These are phyloP conservation scores for Chironex yamaguchii DNA, from an alignment of 30 jellyfish, hydroid and myxozoan genomes.

Conservation along the genomic window DNA sequence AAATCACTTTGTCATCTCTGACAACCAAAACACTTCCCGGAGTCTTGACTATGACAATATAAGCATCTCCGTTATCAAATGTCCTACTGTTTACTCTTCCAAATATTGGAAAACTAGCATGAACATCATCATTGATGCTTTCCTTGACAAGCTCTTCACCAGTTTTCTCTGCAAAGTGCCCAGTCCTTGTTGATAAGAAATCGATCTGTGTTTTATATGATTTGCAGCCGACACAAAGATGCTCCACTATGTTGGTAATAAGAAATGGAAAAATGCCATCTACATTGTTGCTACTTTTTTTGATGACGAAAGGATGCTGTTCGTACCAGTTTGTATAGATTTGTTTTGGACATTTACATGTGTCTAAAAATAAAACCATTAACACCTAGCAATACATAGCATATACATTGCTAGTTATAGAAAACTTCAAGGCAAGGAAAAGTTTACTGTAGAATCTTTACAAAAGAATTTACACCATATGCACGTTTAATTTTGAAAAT, in stretches of 20 bases:
- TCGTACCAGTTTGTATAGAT: constrained; percentile 56
- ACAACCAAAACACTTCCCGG: constrained; percentile 70
- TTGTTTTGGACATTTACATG: constrained; percentile 71
- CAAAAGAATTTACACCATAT: too few relatives aligned
- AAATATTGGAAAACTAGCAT: constrained; percentile 67
- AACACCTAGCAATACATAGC: too few relatives aligned
- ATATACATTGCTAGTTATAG: too few relatives aligned
- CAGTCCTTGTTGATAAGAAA: constrained; percentile 35
- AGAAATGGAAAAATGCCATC: constrained; percentile 64
- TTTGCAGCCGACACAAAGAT: constrained; percentile 62
- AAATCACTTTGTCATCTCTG: constrained; percentile 42
- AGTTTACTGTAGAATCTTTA: too few relatives aligned
- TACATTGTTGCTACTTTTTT: background rate
- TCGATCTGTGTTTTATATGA: background rate
- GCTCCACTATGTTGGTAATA: constrained; percentile 32
- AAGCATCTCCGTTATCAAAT: constrained; percentile 41
- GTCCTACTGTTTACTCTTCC: constrained; percentile 53
- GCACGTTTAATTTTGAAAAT: too few relatives aligned
- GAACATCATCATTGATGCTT: constrained; percentile 58
- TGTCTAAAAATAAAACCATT: constrained; percentile 1
- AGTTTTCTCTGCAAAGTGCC: constrained; percentile 61
- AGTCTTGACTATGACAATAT: constrained; percentile 44
- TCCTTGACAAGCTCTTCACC: constrained; percentile 49
- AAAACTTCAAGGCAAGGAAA: too few relatives aligned
- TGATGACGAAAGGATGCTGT: constrained; percentile 58